These are phyloP conservation scores for Thomomys bottae DNA, from an alignment of 2,113 vertebrate genomes.

Conservation along the genomic window DNA sequence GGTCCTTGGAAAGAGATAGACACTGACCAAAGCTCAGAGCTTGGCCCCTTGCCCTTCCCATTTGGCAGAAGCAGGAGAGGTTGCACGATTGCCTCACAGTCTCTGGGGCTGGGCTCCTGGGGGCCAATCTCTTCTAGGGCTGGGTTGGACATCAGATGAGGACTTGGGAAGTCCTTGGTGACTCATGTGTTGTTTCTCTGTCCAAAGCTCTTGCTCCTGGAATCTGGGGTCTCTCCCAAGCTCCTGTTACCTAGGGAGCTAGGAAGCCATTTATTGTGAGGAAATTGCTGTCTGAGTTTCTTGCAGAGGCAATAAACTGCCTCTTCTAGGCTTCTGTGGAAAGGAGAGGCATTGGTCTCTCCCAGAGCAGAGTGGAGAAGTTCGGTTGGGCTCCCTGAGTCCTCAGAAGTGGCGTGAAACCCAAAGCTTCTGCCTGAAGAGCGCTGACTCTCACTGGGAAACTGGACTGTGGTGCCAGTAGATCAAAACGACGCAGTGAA, in stretches of 20 bases:
- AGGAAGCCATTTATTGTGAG: no score
- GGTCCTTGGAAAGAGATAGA: no score
- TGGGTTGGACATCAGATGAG: background rate
- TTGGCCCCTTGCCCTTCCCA: background rate
- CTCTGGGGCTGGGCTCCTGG: background rate
- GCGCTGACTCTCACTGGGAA: background rate
- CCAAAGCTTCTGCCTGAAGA: background rate
- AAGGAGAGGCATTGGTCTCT: background rate
- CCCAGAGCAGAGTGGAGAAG: background rate
- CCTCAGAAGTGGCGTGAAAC: background rate
- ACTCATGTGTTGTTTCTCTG: constrained; percentile 47
- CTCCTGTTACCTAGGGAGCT: background rate
- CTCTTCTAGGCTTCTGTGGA: background rate
- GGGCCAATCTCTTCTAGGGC: background rate
- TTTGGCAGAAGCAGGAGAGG: background rate
- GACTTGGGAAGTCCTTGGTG: constrained; percentile 29
- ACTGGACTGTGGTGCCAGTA: background rate
- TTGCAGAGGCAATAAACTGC: background rate
- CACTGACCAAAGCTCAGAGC: background rate
- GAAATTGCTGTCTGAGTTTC: background rate
- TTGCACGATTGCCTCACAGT: background rate
- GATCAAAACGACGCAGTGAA: background rate
- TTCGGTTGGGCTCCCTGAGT: background rate
- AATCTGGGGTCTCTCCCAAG: background rate
- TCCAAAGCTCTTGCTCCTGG: background rate